Conservation (phyloP, 92 coral and sea anemone genomes). For the Porites evermanni region DNA sequence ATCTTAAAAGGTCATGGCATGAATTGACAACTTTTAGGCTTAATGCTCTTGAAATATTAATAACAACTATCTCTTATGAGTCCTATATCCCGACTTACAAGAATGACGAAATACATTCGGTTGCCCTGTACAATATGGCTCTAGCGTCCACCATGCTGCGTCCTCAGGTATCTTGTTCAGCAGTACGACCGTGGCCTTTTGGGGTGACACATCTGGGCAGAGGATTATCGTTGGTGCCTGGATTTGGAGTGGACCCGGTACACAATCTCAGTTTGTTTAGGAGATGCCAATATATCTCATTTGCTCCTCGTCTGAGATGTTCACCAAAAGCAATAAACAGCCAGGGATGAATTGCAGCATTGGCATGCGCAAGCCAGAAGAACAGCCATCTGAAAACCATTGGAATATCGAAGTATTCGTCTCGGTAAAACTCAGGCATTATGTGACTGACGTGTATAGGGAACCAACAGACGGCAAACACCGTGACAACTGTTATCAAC, state of each 20-base stretch:
- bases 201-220: too few species aligned
- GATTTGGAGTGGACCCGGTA: not conserved
- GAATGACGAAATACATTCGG: too few species aligned
- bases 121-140: too few species aligned
- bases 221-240: not conserved
- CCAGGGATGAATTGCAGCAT: slow-evolving; percentile 47
- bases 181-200: too few species aligned
- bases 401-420: not conserved
- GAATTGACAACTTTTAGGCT: too few species aligned
- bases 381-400: not conserved
- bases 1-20: too few species aligned
- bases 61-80: too few species aligned
- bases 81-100: too few species aligned
- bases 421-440: not conserved
- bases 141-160: too few species aligned
- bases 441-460: slow-evolving; percentile 22
- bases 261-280: not conserved
- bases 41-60: too few species aligned
- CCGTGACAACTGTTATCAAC: slow-evolving; percentile 34
- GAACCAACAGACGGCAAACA: slow-evolving; percentile 21
- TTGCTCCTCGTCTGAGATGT: slow-evolving; percentile 2
- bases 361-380: slow-evolving; percentile 24
- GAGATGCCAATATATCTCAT: not conserved
- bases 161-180: too few species aligned
- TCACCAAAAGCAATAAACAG: slow-evolving; percentile 34